Base-by-base conservation (phyloP, 2,888 invertebrate genomes). In the Phragmatobia fuliginosa region DNA sequence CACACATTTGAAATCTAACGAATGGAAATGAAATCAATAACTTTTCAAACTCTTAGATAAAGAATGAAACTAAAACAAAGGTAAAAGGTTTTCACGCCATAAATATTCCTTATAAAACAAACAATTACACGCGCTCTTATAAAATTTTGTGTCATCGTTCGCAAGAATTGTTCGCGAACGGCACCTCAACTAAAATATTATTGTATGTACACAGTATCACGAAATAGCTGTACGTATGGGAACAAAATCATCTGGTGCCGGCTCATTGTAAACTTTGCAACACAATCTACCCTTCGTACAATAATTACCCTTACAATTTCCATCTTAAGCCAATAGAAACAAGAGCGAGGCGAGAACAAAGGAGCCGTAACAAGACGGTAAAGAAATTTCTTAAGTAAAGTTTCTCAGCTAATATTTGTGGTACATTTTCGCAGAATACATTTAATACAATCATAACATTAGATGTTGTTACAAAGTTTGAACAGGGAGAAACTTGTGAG, bases 381-480 rank as follows among this genome's bases (percentile, higher is more conserved):
- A 81, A 77, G 74, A 83, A 85, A 85, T 81, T 83, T 87, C 85
- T 85, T 82, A 84, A 85, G 87, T 81, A 83, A 90, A 90, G 89
- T 90, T 90, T 87, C 88, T 88, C 83, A 86, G 89, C 88, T 90
- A 89, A 90, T 90, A 90, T 90, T 90, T 90, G 89, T 83, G 87
- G 87, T 88, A 88, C 87, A 87, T 90, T 90, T 90, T 89, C 88
- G 83, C 77, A 83, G 87, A 89, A 89, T 86, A 89, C 86, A 87
- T 89, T 90, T 90, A 90, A 90, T 90, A 89, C 89, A 90, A 90
- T 89, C 90, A 90, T 87, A 90, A 91, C 88, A 90, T 89, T 86
- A 84, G 87, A 87, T 88, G 90, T 89, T 88, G 88, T 87, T 87
- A 80, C 81, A 76, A 87, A 90, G 87, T 90, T 88, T 85, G 85